A percentile compares a stretch with the other conserved stretches of the same genome.
These are phyloP conservation scores for Watsonalla cultraria DNA, from an alignment of 2,888 invertebrate species.

Conservation along the genomic window DNA sequence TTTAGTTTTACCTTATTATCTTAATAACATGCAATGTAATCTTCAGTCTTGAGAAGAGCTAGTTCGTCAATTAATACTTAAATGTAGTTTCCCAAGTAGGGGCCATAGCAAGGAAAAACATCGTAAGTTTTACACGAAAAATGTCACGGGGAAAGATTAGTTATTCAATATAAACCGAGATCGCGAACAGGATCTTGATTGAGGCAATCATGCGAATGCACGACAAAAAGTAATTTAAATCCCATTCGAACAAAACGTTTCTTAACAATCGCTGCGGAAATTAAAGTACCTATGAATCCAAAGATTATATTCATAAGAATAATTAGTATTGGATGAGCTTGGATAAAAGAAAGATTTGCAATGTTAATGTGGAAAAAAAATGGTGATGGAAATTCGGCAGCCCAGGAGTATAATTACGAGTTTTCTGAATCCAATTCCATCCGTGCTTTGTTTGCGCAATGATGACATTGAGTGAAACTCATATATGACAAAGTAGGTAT, in stretches of 20 bases:
- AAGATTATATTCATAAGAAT: slow-evolving; percentile 52
- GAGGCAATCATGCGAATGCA: slow-evolving; percentile 42
- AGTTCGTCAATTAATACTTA: too few relatives aligned
- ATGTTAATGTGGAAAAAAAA: slow-evolving; percentile 31
- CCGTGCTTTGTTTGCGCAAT: slow-evolving; percentile 30
- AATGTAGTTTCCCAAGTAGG: too few relatives aligned
- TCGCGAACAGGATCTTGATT: slow-evolving; percentile 34
- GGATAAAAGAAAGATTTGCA: slow-evolving; percentile 47
- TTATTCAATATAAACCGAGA: not conserved
- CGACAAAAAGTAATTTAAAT: slow-evolving; percentile 58
- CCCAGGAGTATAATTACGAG: slow-evolving; percentile 38
- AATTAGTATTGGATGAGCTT: slow-evolving; percentile 50
- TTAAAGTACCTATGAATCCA: slow-evolving; percentile 42
- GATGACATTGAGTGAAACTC: slow-evolving; percentile 31
- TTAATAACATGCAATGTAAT: too few relatives aligned
- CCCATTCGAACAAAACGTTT: slow-evolving; percentile 41
- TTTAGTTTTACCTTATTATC: too few relatives aligned
- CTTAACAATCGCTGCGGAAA: slow-evolving; percentile 47
- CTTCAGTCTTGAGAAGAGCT: too few relatives aligned
- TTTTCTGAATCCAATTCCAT: slow-evolving; percentile 39
- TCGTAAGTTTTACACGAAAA: too few relatives aligned
- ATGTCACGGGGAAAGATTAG: not conserved
- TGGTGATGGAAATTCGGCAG: slow-evolving; percentile 14
- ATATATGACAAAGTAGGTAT: slow-evolving; percentile 14
- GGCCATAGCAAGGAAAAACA: too few relatives aligned